These are phyloP conservation scores for Etheostoma cragini DNA, from an alignment of 2,113 vertebrate species.

Conservation along the genomic window DNA sequence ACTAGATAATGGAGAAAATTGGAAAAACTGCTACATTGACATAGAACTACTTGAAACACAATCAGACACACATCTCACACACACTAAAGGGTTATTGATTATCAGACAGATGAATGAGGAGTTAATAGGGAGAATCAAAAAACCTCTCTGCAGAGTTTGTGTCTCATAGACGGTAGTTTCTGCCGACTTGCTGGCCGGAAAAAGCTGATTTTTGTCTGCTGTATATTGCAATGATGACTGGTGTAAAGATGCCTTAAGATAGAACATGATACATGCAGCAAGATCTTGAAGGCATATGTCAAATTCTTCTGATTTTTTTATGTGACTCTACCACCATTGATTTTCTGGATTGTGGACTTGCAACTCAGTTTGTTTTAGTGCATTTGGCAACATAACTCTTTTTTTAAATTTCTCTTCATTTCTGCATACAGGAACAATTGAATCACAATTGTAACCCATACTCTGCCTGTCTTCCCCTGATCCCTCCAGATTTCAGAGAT, in stretches of 20 bases:
- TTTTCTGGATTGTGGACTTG: background rate
- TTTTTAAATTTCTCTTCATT: background rate
- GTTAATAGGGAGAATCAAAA: constrained; percentile 11
- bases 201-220: background rate
- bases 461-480: background rate
- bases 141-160: background rate
- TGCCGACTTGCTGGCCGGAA: background rate
- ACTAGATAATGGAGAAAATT: constrained; percentile 13
- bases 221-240: background rate
- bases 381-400: background rate
- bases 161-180: background rate
- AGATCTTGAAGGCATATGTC: background rate
- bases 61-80: background rate
- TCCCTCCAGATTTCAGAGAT: constrained; percentile 94
- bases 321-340: background rate
- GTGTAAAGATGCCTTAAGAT: background rate
- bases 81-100: constrained; percentile 5
- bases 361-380: background rate
- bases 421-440: background rate
- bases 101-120: constrained; percentile 2
- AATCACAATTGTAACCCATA: background rate
- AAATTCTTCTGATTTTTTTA: background rate
- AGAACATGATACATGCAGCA: background rate
- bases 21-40: background rate
- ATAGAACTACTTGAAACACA: background rate